Evolutionary conservation across 2,113 vertebrate species (phyloP).

Genomic region (Campylorhamphus procurvoides): DNA sequence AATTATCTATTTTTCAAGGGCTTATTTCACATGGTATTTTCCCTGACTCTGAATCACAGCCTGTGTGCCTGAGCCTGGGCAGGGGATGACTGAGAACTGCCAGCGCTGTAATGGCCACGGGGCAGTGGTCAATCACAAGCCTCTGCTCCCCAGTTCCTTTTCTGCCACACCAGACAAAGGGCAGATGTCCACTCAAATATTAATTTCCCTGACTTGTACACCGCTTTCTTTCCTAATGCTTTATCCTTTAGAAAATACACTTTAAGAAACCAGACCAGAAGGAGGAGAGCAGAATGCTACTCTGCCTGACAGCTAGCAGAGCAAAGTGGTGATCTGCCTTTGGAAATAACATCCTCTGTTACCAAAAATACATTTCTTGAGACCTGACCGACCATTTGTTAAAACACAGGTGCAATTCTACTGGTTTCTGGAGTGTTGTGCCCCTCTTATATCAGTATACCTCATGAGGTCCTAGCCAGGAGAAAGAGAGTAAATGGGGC

Average conservation of each 20-base stretch:
- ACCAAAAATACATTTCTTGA: neutral
- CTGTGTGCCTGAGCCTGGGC: accelerated
- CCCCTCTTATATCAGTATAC: neutral
- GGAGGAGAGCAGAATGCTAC: neutral
- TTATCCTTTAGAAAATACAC: neutral
- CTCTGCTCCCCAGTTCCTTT: neutral
- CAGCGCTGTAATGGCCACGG: neutral
- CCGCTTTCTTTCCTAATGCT: neutral
- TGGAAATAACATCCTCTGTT: neutral
- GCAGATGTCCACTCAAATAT: accelerated
- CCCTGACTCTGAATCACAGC: conserved; percentile 31
- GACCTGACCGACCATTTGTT: neutral
- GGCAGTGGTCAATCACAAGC: neutral
- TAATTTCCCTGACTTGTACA: neutral
- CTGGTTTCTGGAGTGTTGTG: neutral
- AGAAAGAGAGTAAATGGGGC: neutral
- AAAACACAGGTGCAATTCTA: neutral
- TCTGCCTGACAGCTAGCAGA: neutral
- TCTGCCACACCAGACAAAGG: neutral
- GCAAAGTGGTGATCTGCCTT: neutral
- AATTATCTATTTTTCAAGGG: neutral
- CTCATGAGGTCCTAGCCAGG: neutral
- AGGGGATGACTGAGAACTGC: conserved; percentile 11
- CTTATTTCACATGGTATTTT: neutral
- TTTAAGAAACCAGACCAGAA: neutral